Evolutionary conservation across 2,113 vertebrate species (phyloP), one percentile per base, ranked within the genome.

Genomic region (Laticauda laticaudata): DNA sequence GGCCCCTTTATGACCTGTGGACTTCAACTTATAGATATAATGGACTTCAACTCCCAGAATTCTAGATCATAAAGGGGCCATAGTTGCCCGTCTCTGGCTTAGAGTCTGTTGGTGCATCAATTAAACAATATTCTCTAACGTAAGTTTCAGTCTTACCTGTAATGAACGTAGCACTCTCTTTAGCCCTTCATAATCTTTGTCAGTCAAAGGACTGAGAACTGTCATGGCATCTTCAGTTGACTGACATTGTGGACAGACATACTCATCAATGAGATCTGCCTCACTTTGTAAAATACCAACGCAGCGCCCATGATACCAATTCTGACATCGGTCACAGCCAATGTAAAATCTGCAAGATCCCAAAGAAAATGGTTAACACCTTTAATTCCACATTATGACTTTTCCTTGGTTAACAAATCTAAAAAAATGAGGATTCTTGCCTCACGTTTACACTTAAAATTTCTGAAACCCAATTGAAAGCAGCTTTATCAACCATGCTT

Each of bases 201-300:
- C 99, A 0, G 99, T 99, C 26, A 99, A 98, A 0, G 99, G 99
- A 1, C 99, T 99, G 95, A 99, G 98, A 53, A 99, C 99, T 0
- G 99, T 99, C 99, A 99, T 99, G 97, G 99, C 99, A 93, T 99
- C 99, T 94, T 99, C 99, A 0, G 99, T 99, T 0, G 99, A 99
- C 98, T 99, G 99, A 96, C 99, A 99, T 94, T 99, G 98, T 0
- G 99, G 99, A 94, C 99, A 99, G 95, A 99, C 99, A 55, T 99
- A 99, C 95, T 99, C 98, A 12, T 99, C 99, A 93, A 99, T 99
- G 97, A 99, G 99, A 43, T 98, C 99, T 48, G 99, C 99, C 97
- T 99, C 99, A 56, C 99, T 99, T 95, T 99, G 99, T 94, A 99
- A 97, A 95, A 99, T 99, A 98, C 99, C 99, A 94, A 99, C 99